Base-by-base conservation (phyloP, 1,140 invertebrate species). In the Brevipalpus yothersi region DNA sequence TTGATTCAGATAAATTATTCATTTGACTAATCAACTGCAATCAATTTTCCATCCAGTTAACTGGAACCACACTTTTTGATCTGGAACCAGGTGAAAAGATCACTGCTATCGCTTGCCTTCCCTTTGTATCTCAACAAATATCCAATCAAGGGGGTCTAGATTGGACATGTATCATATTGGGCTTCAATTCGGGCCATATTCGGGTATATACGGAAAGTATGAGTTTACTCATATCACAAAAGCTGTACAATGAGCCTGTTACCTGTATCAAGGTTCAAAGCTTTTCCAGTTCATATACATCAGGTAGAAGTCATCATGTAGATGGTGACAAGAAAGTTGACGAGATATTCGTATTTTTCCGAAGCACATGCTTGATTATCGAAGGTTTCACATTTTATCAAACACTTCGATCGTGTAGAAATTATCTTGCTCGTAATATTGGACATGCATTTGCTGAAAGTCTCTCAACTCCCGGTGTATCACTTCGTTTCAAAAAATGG, bases 141-240 rank as follows among this genome's bases (percentile, higher is more conserved):
- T 70, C 23, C 21, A 41, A 21, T 9, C 12, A 60, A 41, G 58
- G 79, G 66, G 78, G 77, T n/a, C 79, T 82, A 51, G 90, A 95
- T 69, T 95, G 90, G 90, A 91, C 87, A 13, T 91, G 86, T 71
- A 78, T 94, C 62, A 78, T 83, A 62, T 77, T 92, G 60, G 90
- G 90, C 21, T 86, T 90, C 65, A 79, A 78, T 63, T 81, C 82
- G 62, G 91, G 92, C 41, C 80, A 78, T 73, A 74, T 94, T 41
- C 75, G 81, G 62, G 88, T 94, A 72, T 94, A 90, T 68, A 88
- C 85, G 11, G 89, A 83, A 76, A 81, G 78, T 66, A 86, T 85
- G 41, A 77, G 80, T 63, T 73, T 88, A 45, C 73, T 96, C 41
- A 72, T 92, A 15, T 80, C 80, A 47, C 88, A 94, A 69, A 78